A percentile compares a stretch with the other conserved stretches of the same genome.
Evolutionary conservation across 2,888 invertebrate species (phyloP).

Genomic region (Heterodera filipjevi): DNA sequence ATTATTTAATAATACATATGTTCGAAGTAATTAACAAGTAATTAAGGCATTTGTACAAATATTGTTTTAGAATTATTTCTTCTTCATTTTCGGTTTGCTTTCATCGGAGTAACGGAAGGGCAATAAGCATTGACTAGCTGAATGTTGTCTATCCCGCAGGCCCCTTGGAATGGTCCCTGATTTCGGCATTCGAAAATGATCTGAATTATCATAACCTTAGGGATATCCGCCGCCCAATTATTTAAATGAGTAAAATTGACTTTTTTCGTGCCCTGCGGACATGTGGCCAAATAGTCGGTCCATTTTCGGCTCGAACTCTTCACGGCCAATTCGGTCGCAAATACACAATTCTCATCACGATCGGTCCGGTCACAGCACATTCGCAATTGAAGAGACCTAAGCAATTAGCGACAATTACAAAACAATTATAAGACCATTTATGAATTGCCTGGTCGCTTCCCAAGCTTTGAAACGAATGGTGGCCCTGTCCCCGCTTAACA

Average conservation of each 20-base stretch:
- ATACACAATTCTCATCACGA: conserved; percentile 47
- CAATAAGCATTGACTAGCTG: conserved; percentile 47
- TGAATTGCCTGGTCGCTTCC: conserved; percentile 48
- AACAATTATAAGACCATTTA: not conserved
- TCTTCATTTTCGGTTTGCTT: conserved; percentile 18
- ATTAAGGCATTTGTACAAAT: not conserved
- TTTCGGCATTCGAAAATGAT: conserved; percentile 61
- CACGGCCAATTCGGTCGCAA: conserved; percentile 55
- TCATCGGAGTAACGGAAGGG: conserved; percentile 43
- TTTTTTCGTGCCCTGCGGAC: conserved; percentile 54
- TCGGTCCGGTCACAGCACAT: conserved; percentile 55
- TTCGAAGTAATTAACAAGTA: not conserved
- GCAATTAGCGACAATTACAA: not conserved
- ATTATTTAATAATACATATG: not conserved
- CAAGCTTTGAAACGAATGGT: conserved; percentile 50
- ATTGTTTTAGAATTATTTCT: not conserved
- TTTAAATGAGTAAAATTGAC: conserved; percentile 38
- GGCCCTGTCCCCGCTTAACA: conserved; percentile 34
- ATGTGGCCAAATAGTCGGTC: conserved; percentile 49
- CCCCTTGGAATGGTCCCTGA: conserved; percentile 52
- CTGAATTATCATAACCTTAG: conserved; percentile 38
- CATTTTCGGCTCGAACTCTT: conserved; percentile 52
- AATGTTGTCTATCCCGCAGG: conserved; percentile 60
- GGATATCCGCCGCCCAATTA: no score
- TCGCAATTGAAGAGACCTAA: conserved; percentile 50